Evolutionary conservation across 2,797 vertebrate species (phyloP).

Genomic region (Bradypodion ventrale): DNA sequence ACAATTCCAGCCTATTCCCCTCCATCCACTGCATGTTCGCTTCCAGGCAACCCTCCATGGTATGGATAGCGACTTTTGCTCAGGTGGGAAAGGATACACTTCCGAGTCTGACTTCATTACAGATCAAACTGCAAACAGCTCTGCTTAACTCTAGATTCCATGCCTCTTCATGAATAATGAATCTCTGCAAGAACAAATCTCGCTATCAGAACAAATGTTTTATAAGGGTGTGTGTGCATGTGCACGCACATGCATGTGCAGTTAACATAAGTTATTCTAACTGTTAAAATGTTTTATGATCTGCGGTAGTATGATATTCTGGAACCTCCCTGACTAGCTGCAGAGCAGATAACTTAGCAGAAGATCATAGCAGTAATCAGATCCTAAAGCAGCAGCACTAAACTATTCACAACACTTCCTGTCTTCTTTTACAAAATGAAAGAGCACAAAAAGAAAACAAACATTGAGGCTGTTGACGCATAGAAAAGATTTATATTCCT

Average conservation of each 20-base stretch:
- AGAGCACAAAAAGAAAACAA: too few relatives aligned
- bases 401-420: conserved; percentile 21
- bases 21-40: too few relatives aligned
- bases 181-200: not conserved
- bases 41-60: too few relatives aligned
- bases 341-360: not conserved
- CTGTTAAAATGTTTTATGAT: not conserved
- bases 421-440: conserved; percentile 33
- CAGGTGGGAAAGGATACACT: too few relatives aligned
- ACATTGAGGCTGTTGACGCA: too few relatives aligned
- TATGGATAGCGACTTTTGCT: too few relatives aligned
- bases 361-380: not conserved
- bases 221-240: not conserved
- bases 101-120: not conserved
- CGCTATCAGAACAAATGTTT: not conserved
- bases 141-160: not conserved
- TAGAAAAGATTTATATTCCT: too few relatives aligned
- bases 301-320: conserved; percentile 12
- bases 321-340: conserved; percentile 33
- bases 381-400: not conserved
- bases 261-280: conserved; percentile 11
- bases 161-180: not conserved
- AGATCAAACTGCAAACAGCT: not conserved
- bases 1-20: too few relatives aligned
- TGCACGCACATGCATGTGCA: too few relatives aligned